These are phyloP conservation scores for Rhagoletis pomonella DNA, from an alignment of 1,140 invertebrate species.

Conservation along the genomic window DNA sequence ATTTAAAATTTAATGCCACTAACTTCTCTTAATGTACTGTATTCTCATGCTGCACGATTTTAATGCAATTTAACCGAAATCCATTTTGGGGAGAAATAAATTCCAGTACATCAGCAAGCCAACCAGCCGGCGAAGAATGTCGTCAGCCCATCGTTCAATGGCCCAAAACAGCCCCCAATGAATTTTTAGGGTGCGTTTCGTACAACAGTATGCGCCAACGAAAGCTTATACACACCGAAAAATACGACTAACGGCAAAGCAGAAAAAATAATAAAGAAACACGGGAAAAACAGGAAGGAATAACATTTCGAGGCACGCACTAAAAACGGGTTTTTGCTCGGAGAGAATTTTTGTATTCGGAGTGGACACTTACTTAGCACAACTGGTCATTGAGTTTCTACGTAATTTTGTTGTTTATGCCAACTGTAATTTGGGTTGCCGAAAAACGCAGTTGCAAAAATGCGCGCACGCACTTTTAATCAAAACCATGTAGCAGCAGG, in stretches of 20 bases:
- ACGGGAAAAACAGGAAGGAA: not conserved
- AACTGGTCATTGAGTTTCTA: not conserved
- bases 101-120: no score
- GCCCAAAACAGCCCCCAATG: no score
- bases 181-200: not conserved
- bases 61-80: no score
- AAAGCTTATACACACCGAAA: not conserved
- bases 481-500: not conserved
- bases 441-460: slow-evolving; percentile 1
- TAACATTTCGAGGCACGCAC: slow-evolving; percentile 12
- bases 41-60: no score
- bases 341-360: not conserved
- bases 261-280: not conserved
- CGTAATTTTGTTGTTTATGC: no score
- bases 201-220: not conserved
- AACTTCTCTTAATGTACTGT: no score
- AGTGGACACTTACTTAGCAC: not conserved
- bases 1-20: no score
- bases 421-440: not conserved
- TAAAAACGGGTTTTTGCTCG: not conserved
- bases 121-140: no score
- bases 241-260: not conserved
- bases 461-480: not conserved
- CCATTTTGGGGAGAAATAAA: no score
- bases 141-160: no score